Conservation (phyloP, 2,888 invertebrate genomes). For the Agonopterix arenella region DNA sequence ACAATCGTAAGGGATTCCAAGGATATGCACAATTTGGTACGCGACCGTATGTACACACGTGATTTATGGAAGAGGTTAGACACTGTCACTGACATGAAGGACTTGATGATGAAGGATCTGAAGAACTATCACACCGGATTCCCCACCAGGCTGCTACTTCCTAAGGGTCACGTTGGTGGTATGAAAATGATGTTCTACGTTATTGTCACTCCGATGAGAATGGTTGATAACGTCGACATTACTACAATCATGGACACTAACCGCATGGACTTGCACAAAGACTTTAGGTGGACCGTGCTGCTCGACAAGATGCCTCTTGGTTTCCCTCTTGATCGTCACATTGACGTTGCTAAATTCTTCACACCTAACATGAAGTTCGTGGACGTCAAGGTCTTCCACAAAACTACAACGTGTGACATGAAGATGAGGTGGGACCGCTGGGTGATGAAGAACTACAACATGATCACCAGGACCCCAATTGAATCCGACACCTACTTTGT, state of each 20-base stretch:
- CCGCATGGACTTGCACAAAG: slow-evolving; percentile 56
- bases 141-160: slow-evolving; percentile 83
- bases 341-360: slow-evolving; percentile 76
- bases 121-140: slow-evolving; percentile 78
- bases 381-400: slow-evolving; percentile 81
- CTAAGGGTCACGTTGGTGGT: slow-evolving; percentile 82
- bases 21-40: slow-evolving; percentile 80
- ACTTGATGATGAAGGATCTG: slow-evolving; percentile 46
- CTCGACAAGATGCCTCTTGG: slow-evolving; percentile 81
- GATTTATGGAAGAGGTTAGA: slow-evolving; percentile 80
- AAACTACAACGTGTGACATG: slow-evolving; percentile 65
- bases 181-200: slow-evolving; percentile 80
- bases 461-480: slow-evolving; percentile 39
- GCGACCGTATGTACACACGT: slow-evolving; percentile 81
- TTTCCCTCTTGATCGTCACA: slow-evolving; percentile 84
- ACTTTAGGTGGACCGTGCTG: slow-evolving; percentile 54
- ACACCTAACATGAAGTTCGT: slow-evolving; percentile 82
- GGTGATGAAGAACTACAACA: slow-evolving; percentile 51
- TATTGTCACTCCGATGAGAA: slow-evolving; percentile 74
- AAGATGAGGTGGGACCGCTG: slow-evolving; percentile 56
- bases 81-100: slow-evolving; percentile 59
- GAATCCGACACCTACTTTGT: slow-evolving; percentile 37
- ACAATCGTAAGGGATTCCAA: slow-evolving; percentile 78
- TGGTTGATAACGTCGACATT: slow-evolving; percentile 54
- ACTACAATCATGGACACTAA: slow-evolving; percentile 50